A percentile compares a stretch with the other conserved stretches of the same genome.
Conservation (phyloP, 2,888 invertebrate genomes). For the Matsumyia berberina region DNA sequence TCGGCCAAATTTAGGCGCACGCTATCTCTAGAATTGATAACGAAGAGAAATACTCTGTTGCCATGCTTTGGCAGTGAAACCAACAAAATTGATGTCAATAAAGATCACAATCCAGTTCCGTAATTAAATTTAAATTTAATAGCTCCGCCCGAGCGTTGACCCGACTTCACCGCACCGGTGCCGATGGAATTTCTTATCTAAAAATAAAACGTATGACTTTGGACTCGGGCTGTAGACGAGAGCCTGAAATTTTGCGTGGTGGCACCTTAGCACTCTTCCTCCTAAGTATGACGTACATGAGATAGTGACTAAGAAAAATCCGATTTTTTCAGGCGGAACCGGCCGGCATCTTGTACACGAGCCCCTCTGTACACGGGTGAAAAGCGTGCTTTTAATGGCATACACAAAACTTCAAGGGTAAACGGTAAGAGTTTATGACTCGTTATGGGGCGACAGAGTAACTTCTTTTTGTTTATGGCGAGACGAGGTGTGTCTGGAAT, state of each 20-base stretch:
- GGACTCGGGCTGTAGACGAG: neutral
- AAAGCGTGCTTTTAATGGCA: slow-evolving; percentile 5
- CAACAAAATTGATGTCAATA: slow-evolving; percentile 13
- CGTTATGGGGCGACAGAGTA: neutral
- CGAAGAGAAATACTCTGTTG: slow-evolving; percentile 10
- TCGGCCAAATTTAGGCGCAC: neutral
- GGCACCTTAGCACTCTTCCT: neutral
- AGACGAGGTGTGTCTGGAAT: slow-evolving; percentile 1
- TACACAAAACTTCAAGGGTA: neutral
- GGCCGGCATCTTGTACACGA: neutral
- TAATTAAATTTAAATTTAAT: slow-evolving; percentile 29
- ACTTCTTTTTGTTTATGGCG: neutral
- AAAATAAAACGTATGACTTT: slow-evolving; percentile 16
- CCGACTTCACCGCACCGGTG: neutral
- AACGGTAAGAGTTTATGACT: neutral
- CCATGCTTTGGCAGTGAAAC: slow-evolving; percentile 1
- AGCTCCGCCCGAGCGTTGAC: slow-evolving; percentile 18
- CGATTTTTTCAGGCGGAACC: neutral
- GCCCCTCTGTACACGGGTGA: neutral
- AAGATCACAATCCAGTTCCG: slow-evolving; percentile 39
- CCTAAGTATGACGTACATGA: neutral
- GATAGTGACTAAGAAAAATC: neutral
- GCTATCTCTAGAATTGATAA: neutral
- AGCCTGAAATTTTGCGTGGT: neutral
- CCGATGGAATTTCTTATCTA: slow-evolving; percentile 3